Base-by-base conservation (phyloP, 2,797 vertebrate genomes). In the Adelosebastes latens region DNA sequence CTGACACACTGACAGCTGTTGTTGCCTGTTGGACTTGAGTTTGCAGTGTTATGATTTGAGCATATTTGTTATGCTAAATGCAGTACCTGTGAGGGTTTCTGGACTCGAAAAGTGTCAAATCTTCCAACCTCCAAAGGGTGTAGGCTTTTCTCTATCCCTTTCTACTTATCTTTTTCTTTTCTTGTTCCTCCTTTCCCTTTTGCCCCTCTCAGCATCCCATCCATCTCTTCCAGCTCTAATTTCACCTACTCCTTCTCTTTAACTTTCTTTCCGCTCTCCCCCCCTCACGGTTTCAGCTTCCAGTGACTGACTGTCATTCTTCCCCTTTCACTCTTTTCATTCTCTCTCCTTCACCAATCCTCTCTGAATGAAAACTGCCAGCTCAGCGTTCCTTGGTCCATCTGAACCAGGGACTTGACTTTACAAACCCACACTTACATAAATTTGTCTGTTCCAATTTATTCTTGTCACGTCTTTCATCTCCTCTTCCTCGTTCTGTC, bases 361-460 rank as follows among this genome's bases (percentile, higher is more conserved):
- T 42, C 71, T 65, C 53, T 10, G 11, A 25, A 67, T 46, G n/a
- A 85, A 83, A 84, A 84, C n/a, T 6, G 9, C 59, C 58, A 34
- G 49, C 74, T 87, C 80, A 81, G 80, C 80, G 53, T 58, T 85
- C 72, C 76, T 32, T 18, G 2, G 58, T 62, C 63, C 58, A 60
- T 71, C 62, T 60, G 61, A 87, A 75, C 58, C 59, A 16, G 39
- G 25, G 34, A 34, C 55, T 67, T 58, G 69, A 85, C 77, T 84
- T 78, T 34, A 84, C 64, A 82, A 79, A 83, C 31, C 61, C 8
- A 39, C 52, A 56, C 27, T 77, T 69, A 52, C 20, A n/a, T 20
- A 75, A 87, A 42, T 84, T 29, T 70, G 71, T 79, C 67, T 4
- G 3, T 32, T 74, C 70, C 42, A 56, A 59, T 77, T 75, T 76